Conservation (phyloP, 2,888 invertebrate species). For the Galeopsomyia nigrocyanea region DNA sequence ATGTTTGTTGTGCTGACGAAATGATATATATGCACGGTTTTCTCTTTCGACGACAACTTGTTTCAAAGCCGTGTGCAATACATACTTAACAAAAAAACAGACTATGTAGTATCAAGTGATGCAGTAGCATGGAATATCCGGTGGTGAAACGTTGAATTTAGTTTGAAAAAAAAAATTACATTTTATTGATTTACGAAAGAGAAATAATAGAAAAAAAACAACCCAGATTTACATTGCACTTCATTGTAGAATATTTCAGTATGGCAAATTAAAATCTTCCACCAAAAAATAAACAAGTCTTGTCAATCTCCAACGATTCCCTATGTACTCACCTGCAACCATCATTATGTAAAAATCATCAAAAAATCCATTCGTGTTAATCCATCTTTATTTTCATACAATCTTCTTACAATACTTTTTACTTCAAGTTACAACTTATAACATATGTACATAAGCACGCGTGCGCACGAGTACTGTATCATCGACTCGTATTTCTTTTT, state of each 20-base stretch:
- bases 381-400: conserved; percentile 41
- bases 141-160: conserved; percentile 41
- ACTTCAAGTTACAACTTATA: conserved; percentile 41
- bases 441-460: conserved; percentile 47
- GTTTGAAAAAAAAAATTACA: conserved; percentile 38
- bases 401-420: conserved; percentile 43
- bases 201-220: conserved; percentile 16
- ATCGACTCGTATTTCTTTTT: conserved; percentile 15
- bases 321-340: conserved; percentile 1
- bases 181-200: conserved; percentile 38
- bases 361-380: conserved; percentile 23
- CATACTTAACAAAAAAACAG: conserved; percentile 34
- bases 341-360: conserved; percentile 1
- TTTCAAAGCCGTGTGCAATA: conserved; percentile 33
- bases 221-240: conserved; percentile 47
- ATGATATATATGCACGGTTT: conserved; percentile 21
- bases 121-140: conserved; percentile 31
- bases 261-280: conserved; percentile 52
- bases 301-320: conserved; percentile 7
- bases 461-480: conserved; percentile 37
- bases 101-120: background rate
- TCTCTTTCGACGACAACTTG: background rate
- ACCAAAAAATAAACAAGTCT: conserved; percentile 34
- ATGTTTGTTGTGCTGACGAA: conserved; percentile 29
- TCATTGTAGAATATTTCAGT: conserved; percentile 51